phyloP scores from a whole-genome alignment of 2,113 vertebrate genomes.

The Strigops habroptila region DNA sequence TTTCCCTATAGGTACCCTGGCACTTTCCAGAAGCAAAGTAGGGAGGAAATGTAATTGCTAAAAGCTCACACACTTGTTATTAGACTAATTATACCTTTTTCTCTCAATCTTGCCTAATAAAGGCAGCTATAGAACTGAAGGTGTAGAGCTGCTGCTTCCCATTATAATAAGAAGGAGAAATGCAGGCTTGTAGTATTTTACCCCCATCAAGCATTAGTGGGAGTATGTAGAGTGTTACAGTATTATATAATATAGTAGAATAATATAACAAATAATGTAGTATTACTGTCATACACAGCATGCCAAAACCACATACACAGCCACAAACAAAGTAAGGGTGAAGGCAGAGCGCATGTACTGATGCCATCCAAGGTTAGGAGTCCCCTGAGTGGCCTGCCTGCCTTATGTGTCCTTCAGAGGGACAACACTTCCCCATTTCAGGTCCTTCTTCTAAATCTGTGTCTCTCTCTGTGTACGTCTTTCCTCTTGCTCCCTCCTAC shows the following conservation, averaged over 20 bases:
- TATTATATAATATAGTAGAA: neutral
- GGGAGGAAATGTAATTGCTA: constrained; percentile 39
- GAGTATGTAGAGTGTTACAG: neutral
- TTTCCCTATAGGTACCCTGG: constrained; percentile 12
- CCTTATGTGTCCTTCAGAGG: neutral
- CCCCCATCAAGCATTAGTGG: neutral
- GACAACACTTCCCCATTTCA: neutral
- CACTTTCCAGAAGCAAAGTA: neutral
- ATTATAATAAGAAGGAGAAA: neutral
- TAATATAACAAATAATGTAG: neutral
- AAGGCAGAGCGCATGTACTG: neutral
- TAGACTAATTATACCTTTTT: constrained; percentile 30
- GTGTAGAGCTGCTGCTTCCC: neutral
- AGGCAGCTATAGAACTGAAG: neutral
- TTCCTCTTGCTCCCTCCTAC: neutral
- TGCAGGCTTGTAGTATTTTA: neutral
- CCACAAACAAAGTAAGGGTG: neutral
- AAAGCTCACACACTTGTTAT: constrained; percentile 2
- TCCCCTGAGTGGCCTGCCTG: neutral
- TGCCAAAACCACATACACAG: neutral
- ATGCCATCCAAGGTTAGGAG: rapidly evolving
- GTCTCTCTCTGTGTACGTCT: too few relatives aligned
- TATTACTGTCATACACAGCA: neutral
- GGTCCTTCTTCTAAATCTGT: neutral
- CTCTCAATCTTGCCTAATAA: constrained; percentile 15